Base-by-base conservation (phyloP, 2,888 invertebrate species). In the Ptychoptera contaminata region DNA sequence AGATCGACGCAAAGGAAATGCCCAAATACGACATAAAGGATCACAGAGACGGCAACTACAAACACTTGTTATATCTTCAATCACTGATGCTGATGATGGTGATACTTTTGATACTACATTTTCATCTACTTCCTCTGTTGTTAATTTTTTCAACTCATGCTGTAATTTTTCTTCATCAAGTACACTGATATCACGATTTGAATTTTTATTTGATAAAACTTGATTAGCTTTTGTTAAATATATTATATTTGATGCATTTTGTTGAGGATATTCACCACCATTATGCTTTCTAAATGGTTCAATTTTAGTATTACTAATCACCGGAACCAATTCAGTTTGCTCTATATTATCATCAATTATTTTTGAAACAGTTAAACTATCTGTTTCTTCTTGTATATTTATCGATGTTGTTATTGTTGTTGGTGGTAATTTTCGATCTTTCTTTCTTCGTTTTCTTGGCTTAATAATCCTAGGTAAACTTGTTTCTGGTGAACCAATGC, bases 401-500 rank as follows among this genome's bases (percentile, higher is more conserved):
- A 11, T 37, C 16, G 8, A 43, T 35, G 41, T 44, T 51, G 41
- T 41, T 45, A 40, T 16, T 44, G 40, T 43, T 52, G 44, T 29
- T 45, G 46, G 43, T 50, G 42, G n/a, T 43, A 84, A 82, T 65
- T 86, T 84, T 53, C 86, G 72, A 61, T 88, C 88, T 66, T 88
- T 90, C 77, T 88, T 90, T 60, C 88, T 77, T 43, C 90, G 74
- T 61, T 90, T 90, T 42, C 90, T 70, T 7, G 88, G 88, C 63
- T 90, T 90, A 56, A 90, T 88, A 51, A 90, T 87, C 54, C 90
- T 73, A 51, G 88, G 88, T 58, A 88, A 67, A 67, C 82, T 82
- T 51, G 80, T 82, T 59, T 84, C 85, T 9, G 40, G 37, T 29
- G 40, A 29, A 38, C 34, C 43, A 14, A 44, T 44, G 51, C 69